Evolutionary conservation across 2,797 vertebrate species (phyloP).

Genomic region (Chrysocyon brachyurus): DNA sequence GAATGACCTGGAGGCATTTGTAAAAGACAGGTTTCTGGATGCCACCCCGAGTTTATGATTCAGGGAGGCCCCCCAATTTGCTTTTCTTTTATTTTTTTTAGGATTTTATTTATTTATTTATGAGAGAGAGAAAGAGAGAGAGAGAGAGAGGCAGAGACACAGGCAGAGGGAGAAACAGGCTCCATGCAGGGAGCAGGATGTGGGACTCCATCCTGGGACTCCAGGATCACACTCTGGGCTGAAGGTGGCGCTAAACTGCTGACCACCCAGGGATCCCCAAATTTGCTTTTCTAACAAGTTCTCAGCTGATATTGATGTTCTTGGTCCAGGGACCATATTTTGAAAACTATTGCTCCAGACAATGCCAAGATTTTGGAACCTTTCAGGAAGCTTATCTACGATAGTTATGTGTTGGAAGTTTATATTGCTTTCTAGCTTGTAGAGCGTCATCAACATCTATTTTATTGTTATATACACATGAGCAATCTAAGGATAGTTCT

Average conservation of each 20-base stretch:
- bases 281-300: neutral
- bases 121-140: too few relatives aligned
- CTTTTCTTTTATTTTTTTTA: neutral
- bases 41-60: neutral
- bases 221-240: too few relatives aligned
- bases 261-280: too few relatives aligned
- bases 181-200: too few relatives aligned
- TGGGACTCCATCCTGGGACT: too few relatives aligned
- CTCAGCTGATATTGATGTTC: neutral
- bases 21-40: neutral
- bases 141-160: too few relatives aligned
- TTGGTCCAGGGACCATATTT: neutral
- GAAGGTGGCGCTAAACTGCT: too few relatives aligned
- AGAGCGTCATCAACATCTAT: neutral
- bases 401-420: neutral
- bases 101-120: too few relatives aligned
- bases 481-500: neutral
- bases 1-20: constrained; percentile 1
- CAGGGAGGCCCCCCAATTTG: neutral
- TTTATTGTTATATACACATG: neutral
- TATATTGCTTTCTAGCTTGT: neutral
- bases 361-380: neutral
- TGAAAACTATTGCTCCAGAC: neutral
- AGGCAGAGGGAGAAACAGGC: too few relatives aligned
- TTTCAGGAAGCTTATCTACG: neutral